Conservation (phyloP, 2,113 vertebrate species). For the Collichthys lucidus region DNA sequence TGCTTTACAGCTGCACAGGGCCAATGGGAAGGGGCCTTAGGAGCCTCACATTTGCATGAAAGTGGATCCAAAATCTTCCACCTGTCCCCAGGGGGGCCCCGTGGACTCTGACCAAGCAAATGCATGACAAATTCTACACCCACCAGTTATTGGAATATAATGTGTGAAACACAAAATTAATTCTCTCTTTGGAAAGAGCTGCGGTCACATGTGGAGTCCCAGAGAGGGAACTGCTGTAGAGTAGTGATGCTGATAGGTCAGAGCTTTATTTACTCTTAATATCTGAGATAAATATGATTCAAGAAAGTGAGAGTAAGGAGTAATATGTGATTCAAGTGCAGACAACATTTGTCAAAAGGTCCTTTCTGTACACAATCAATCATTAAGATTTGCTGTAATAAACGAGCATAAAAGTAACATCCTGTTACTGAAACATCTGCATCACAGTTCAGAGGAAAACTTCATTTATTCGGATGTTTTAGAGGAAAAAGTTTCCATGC, state of each 20-base stretch:
- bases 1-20: not conserved
- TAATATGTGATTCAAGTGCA: not conserved
- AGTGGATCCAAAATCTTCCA: constrained; percentile 64
- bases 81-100: constrained; percentile 62
- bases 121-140: constrained; percentile 5
- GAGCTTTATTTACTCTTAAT: not conserved
- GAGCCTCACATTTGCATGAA: constrained; percentile 54
- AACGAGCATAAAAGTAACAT: not conserved
- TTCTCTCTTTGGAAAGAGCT: constrained; percentile 9
- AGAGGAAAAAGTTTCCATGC: constrained; percentile 55
- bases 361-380: not conserved
- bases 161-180: constrained; percentile 32
- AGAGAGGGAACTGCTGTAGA: not conserved
- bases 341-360: not conserved
- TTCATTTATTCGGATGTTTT: constrained; percentile 29
- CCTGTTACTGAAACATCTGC: constrained; percentile 18
- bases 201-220: not conserved
- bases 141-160: not conserved
- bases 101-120: constrained; percentile 10
- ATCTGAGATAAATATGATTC: not conserved
- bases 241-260: not conserved
- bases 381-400: not conserved
- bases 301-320: not conserved
- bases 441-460: not conserved
- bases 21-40: constrained; percentile 17